Base-by-base conservation (phyloP, 2,797 vertebrate genomes). In the Kryptolebias ocellatus region DNA sequence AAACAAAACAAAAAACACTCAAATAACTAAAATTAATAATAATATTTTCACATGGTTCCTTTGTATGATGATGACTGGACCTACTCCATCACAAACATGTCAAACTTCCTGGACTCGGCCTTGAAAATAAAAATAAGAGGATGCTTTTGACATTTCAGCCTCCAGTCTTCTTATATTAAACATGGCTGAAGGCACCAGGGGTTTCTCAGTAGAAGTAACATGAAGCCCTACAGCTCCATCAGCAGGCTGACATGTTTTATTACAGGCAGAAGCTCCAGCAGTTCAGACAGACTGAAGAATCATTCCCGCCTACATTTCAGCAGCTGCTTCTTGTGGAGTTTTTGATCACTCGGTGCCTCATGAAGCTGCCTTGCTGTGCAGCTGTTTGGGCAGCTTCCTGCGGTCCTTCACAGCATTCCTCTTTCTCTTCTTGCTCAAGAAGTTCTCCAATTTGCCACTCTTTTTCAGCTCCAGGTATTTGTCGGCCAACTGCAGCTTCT, bases 381-480 rank as follows among this genome's bases (percentile, higher is more conserved):
- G 66, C 70, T 93, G 93, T 79, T 67, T 74, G 49, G 98, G 97
- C 59, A 99, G 90, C 57, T 89, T 94, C 82, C 87, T 92, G 67
- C 95, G 95, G 87, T 99, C 98, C 79, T 98, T 98, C n/a, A 78
- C 89, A 0, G 97, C 95, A 20, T 99, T 99, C 59, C 96, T 93
- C 81, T 96, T 97, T 79, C 98, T 94, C 90, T 98, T 99, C 87
- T 96, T 96, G 83, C 74, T 95, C 74, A 99, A 85, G 92, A 98
- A 98, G 79, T 92, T 95, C 60, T 98, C 95, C 83, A 99, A 90
- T 80, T 98, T 98, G 53, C 96, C 96, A 31, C 94, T 95, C 79
- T 87, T 95, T 92, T 96, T 98, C 87, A 99, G 91, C 70, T 95
- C 92, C 49, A 90, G 74, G 69, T 94, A 99, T 73, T 96, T 98